Base-by-base conservation (phyloP, 2,888 invertebrate genomes). In the Mimumesa dahlbomi region DNA sequence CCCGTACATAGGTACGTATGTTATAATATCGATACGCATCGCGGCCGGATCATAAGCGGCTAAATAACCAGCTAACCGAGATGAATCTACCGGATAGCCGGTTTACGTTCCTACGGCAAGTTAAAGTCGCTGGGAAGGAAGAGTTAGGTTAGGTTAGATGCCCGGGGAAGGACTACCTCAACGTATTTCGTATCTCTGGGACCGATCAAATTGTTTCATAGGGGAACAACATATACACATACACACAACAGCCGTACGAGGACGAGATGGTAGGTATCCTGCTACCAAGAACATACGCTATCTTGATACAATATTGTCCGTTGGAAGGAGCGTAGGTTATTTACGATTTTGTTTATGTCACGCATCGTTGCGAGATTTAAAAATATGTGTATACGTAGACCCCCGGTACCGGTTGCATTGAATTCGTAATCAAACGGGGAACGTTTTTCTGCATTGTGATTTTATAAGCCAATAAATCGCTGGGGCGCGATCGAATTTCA, bases 41-140 rank as follows among this genome's bases (percentile, higher is more conserved):
- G 19, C 38, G 53, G 56, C 14, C 72, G 74, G 81, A 84, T 86
- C 85, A 85, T 85, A 85, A 87, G 84, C 82, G 82, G 81, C 77
- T 85, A 84, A 86, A 85, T 86, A 84, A 84, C 82, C 78, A 80
- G 82, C 81, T 82, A 83, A 83, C 78, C 77, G 77, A 84, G 84
- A 85, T 85, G 83, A 78, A 85, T 85, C 82, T 69, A 72, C 53
- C 67, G 76, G 83, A 83, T 85, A 83, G 80, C 74, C 70, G 75
- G 76, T 76, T 82, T 82, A 77, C 72, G 74, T 59, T 62, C 68
- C 43, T 68, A 65, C 42, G 52, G 59, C 16, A 46, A 59, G 57
- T 52, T 68, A 48, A 38, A 49, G 49, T 3, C 49, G 13, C 18
- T 13, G 43, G 49, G 38, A 18, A 49, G 53, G 36, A 62, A 45